Base-by-base conservation (phyloP, 1,140 invertebrate genomes). In the Brachystomella parvula region DNA sequence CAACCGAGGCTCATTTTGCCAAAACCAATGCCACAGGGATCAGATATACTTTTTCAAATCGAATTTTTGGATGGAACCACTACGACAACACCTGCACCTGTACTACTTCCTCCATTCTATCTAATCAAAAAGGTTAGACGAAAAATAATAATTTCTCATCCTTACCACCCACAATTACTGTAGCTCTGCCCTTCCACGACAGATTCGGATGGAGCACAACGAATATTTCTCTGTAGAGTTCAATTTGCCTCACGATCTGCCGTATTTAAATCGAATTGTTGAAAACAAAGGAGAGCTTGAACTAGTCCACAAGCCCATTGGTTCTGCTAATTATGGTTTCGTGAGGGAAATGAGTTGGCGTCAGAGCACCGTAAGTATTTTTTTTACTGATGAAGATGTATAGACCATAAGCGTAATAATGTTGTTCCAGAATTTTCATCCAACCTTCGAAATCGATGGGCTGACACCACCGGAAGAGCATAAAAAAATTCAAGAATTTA, bases 1-100 rank as follows among this genome's bases (percentile, higher is more conserved):
- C 91, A 98, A 77, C 88, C 91, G 0, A 80, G 96, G 24, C 77
- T 97, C 9, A 79, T 98, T 39, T 80, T 97, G 62, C 93, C 94
- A 0, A 60, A 58, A 39, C 68, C 69, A 24, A 69, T 73, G 66
- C 69, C 71, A 24, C 61, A 69, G 28, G 64, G 62, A n/a, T 32
- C 53, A 9, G 64, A 63, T 32, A 26, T 73, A 1, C 58, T 44
- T 3, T 73, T 73, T 47, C 31, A 60, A 21, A 67, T 73, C n/a
- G 69, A 73, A 63, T 70, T 47, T 44, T 19, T 68, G 6, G 65
- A 73, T 60, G 71, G 71, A n/a, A 35, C 62, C 57, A 65, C 26
- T 15, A 56, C 28, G 9, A 49, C 57, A 29, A 21, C 30, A 12
- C 21, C 19, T 35, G 68, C 71, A 0, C 71, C 71, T 12, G 62